Base-by-base conservation (phyloP, 2,888 invertebrate genomes). In the Drosophila suboccidentalis region DNA sequence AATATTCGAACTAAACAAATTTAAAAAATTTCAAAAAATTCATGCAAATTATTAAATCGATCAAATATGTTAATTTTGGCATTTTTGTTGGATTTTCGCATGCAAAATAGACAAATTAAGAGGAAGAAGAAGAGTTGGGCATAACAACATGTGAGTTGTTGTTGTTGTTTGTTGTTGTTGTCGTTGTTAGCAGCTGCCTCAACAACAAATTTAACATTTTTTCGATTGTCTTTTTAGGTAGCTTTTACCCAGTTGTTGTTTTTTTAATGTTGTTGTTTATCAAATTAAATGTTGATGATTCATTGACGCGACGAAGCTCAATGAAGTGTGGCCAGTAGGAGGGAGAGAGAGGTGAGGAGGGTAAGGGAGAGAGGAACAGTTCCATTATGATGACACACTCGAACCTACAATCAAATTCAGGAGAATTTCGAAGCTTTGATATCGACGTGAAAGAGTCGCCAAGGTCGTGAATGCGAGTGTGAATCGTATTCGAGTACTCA, bases 31-130 rank as follows among this genome's bases (percentile, higher is more conserved):
- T 4, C 3, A 55, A 44, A 32, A 41, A 34, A 36, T 38, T 10
- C 22, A 54, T 32, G 39, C 4, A 39, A 29, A 22, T 34, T 6
- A 13, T 39, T 19, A 11, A 46, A 54, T 58, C 11, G 43, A 55
- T 44, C 17, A 34, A 44, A 61, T 54, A 71, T 75, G 76, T 59
- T 71, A 76, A 77, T 82, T 71, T 82, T 67, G 63, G 39, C 66
- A 68, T 49, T 71, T 79, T 39, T 19, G 50, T n/a, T 49, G 32
- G 26, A 19, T 44, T 47, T 63, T 29, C 17, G 47, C 36, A 49
- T 47, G 32, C 51, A 39, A 66, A 53, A 32, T 15, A 11, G 29
- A 11, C 36, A 29, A 46, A 47, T 19, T 19, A 34, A 47, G 38
- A 46, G n/a, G 9, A 38, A 8, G 34, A 51, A 8, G 34, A 51